phyloP scores from a whole-genome alignment of 2,797 vertebrate genomes.

The Notolepis coatsorum region DNA sequence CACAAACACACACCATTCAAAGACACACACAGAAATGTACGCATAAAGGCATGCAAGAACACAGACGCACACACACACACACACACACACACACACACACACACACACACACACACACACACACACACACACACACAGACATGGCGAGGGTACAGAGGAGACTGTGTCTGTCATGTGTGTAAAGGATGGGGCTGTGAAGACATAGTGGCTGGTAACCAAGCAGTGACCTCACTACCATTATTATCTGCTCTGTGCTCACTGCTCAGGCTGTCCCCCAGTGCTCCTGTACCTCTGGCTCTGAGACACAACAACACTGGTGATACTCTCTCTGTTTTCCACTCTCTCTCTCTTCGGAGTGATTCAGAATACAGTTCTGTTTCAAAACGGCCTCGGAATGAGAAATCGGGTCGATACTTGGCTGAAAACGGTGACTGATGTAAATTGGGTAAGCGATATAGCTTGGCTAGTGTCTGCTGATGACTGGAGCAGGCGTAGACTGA shows the following conservation, averaged over 20 bases:
- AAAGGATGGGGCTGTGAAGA: conserved; percentile 30
- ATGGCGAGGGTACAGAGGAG: neutral
- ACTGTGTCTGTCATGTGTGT: conserved; percentile 35
- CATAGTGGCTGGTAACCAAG: conserved; percentile 55
- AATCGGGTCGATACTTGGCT: conserved; percentile 20
- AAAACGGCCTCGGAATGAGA: conserved; percentile 25
- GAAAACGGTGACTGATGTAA: conserved; percentile 48
- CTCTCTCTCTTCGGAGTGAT: conserved; percentile 45
- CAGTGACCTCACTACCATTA: conserved; percentile 64
- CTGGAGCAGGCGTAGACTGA: conserved; percentile 51
- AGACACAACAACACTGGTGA: conserved; percentile 48
- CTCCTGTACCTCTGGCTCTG: conserved; percentile 36
- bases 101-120: conserved; percentile 13
- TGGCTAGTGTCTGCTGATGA: conserved; percentile 46
- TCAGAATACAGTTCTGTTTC: conserved; percentile 9
- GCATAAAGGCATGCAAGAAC: neutral
- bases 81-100: neutral
- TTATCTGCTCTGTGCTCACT: conserved; percentile 38
- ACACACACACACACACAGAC: conserved; percentile 2
- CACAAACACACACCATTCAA: neutral
- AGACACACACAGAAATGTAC: neutral
- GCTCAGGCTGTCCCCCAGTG: conserved; percentile 16
- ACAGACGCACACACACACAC: neutral
- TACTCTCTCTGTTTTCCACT: conserved; percentile 47
- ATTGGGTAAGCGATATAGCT: conserved; percentile 38